Evolutionary conservation across 1,140 invertebrate genomes (phyloP).

Genomic region (Lepidurus packardi): DNA sequence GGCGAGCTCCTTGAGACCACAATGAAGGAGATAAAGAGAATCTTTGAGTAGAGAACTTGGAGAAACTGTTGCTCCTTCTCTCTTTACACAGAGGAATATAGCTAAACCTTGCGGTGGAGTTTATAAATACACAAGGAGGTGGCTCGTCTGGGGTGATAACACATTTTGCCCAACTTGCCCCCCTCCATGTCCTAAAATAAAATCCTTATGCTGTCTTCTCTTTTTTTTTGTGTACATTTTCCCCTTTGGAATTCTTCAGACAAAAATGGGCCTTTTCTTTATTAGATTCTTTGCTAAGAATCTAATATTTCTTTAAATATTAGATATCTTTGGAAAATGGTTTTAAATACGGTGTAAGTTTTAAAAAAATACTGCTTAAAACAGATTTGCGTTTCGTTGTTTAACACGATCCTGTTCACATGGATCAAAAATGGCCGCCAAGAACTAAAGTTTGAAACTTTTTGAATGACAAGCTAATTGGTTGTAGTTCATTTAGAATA

Average conservation of each 20-base stretch:
- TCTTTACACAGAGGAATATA: neutral
- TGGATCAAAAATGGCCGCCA: too few species aligned
- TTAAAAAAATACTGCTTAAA: too few species aligned
- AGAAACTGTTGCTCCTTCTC: neutral
- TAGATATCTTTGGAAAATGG: too few species aligned
- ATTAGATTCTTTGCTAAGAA: too few species aligned
- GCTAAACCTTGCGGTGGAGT: neutral
- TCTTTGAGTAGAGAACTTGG: neutral
- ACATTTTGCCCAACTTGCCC: neutral
- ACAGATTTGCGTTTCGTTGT: too few species aligned
- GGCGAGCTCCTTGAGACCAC: constrained; percentile 8
- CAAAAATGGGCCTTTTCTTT: neutral
- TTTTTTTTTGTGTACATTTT: neutral
- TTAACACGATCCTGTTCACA: too few species aligned
- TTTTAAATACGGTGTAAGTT: neutral
- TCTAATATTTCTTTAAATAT: too few species aligned
- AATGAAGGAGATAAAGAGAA: neutral
- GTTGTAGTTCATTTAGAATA: too few species aligned
- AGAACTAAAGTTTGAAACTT: too few species aligned
- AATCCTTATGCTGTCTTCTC: neutral
- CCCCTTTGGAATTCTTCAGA: neutral
- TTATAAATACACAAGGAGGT: constrained; percentile 3
- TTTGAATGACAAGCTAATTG: too few species aligned
- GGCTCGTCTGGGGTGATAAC: neutral
- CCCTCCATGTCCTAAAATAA: constrained; percentile 10